A percentile compares a stretch with the other conserved stretches of the same genome.
Evolutionary conservation across 2,797 vertebrate genomes (phyloP).

Genomic region (Sparus aurata): DNA sequence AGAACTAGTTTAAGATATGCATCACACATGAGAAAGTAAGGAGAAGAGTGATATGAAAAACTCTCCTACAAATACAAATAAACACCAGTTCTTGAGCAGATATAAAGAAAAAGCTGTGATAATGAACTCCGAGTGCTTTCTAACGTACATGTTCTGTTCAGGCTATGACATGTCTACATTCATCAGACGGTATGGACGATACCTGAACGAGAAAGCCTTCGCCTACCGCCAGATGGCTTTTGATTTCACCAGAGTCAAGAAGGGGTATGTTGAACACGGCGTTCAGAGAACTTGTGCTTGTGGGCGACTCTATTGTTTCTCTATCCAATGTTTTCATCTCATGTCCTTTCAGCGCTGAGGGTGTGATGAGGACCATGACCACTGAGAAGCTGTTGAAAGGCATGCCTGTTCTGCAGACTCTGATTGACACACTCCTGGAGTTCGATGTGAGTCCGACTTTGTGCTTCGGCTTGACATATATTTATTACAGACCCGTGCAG

Average conservation of each 20-base stretch:
- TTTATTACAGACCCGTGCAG: not conserved
- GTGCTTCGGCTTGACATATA: not conserved
- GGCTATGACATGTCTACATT: constrained; percentile 99
- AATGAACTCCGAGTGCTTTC: not conserved
- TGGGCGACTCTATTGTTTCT: not conserved
- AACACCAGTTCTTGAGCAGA: not conserved
- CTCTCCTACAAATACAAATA: too few relatives aligned
- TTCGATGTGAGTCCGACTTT: constrained; percentile 91
- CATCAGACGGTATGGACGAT: constrained; percentile 98
- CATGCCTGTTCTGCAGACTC: constrained; percentile 97
- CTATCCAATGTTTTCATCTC: constrained; percentile 12
- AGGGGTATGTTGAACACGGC: constrained; percentile 88
- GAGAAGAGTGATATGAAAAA: not conserved
- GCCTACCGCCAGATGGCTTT: constrained; percentile 99
- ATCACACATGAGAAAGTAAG: not conserved
- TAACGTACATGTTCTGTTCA: constrained; percentile 62
- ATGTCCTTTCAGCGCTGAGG: constrained; percentile 89
- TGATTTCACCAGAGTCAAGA: constrained; percentile 99
- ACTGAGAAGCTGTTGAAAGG: constrained; percentile 98
- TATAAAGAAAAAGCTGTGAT: not conserved
- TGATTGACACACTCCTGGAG: constrained; percentile 98
- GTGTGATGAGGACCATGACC: constrained; percentile 98
- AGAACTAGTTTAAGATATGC: not conserved
- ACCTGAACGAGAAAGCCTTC: constrained; percentile 99
- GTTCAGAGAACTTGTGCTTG: not conserved